Evolutionary conservation across 37 sponge, comb jelly and placozoan genomes (phyloP).

Genomic region (Spongia lamella): DNA sequence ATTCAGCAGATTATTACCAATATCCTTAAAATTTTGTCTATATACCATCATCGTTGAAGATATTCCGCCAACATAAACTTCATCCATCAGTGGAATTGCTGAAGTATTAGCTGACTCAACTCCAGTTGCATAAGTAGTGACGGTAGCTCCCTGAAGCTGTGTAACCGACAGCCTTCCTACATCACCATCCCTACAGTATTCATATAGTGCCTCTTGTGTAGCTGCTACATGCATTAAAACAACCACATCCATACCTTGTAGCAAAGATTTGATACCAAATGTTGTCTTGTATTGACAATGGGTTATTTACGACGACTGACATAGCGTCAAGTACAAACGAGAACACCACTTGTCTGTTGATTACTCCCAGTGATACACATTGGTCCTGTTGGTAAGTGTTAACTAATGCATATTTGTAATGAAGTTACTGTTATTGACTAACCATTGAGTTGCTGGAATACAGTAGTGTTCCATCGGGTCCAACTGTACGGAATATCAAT

Average conservation of each 20-base stretch:
- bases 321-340: neutral
- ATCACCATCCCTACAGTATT: slow-evolving; percentile 1
- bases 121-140: neutral
- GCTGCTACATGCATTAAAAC: too few species aligned
- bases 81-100: too few species aligned
- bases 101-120: neutral
- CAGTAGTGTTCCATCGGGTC: slow-evolving; percentile 14
- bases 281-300: neutral
- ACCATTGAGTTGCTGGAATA: neutral
- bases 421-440: neutral
- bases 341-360: slow-evolving; percentile 22
- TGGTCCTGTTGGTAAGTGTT: neutral
- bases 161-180: slow-evolving; percentile 5
- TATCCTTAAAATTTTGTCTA: too few species aligned
- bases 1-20: too few species aligned
- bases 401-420: too few species aligned
- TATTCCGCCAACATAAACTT: too few species aligned
- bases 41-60: too few species aligned
- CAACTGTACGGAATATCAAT: slow-evolving; percentile 32
- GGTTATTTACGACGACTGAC: neutral
- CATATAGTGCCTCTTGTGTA: too few species aligned
- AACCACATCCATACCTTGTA: slow-evolving; percentile 22
- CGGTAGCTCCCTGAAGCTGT: slow-evolving; percentile 21
- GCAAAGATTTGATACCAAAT: slow-evolving; percentile 49
- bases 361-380: neutral